A percentile compares a stretch with the other conserved stretches of the same genome.
phyloP scores from a whole-genome alignment of 2,113 vertebrate genomes.

The Typhlomys cinereus region DNA sequence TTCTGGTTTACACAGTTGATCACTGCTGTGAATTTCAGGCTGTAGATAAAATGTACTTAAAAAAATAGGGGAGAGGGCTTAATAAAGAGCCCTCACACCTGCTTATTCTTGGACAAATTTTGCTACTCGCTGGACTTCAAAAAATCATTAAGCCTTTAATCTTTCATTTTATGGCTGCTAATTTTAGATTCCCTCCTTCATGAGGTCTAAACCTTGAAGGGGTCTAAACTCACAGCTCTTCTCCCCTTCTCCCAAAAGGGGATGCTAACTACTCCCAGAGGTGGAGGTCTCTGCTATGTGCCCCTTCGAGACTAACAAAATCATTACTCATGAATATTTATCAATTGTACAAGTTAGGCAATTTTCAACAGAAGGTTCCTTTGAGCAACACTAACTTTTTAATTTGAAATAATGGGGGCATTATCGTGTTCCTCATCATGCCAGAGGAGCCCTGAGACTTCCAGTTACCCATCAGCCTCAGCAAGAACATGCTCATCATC shows the following conservation, averaged over 20 bases:
- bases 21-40: neutral
- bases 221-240: neutral
- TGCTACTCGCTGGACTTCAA: neutral
- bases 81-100: neutral
- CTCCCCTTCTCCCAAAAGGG: neutral
- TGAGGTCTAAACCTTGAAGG: neutral
- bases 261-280: neutral
- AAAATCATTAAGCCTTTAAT: conserved; percentile 1
- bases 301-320: neutral
- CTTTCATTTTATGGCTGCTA: neutral
- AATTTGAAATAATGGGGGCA: neutral
- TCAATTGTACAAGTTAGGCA: neutral
- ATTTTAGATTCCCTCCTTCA: neutral
- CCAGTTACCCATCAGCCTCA: neutral
- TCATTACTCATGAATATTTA: neutral
- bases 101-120: neutral
- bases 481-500: neutral
- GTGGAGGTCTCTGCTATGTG: neutral
- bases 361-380: neutral
- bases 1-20: conserved; percentile 65
- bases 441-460: neutral
- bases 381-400: neutral
- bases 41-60: neutral
- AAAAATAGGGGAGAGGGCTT: neutral
- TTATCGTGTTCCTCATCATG: neutral